A percentile compares a stretch with the other conserved stretches of the same genome.
These are phyloP conservation scores for Syngnathus acus DNA, from an alignment of 2,797 vertebrate genomes.

Conservation along the genomic window DNA sequence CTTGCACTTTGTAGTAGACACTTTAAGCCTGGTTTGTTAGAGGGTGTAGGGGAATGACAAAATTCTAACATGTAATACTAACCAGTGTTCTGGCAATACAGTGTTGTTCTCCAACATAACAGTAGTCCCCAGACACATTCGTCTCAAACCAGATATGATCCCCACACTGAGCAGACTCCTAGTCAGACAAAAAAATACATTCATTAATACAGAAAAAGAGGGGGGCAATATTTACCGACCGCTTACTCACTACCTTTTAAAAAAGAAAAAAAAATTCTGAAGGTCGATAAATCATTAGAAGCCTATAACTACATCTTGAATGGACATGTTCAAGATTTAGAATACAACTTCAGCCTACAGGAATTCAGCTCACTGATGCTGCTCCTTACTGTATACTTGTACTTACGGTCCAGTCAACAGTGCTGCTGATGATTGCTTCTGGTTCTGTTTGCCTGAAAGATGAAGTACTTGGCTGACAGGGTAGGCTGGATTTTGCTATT, in stretches of 20 bases:
- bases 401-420: constrained; percentile 94
- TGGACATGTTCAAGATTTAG: no score
- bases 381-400: no score
- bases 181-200: constrained; percentile 9
- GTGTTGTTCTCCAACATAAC: constrained; percentile 91
- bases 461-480: constrained; percentile 69
- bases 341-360: no score
- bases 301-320: no score
- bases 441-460: constrained; percentile 66
- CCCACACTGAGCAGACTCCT: constrained; percentile 85
- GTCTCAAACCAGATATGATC: constrained; percentile 96
- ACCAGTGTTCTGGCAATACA: constrained; percentile 89
- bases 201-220: neutral
- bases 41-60: neutral
- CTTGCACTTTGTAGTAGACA: no score
- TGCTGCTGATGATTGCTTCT: constrained; percentile 76
- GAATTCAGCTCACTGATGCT: no score
- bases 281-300: no score
- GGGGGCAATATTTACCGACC: no score
- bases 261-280: no score
- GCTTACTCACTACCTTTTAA: no score
- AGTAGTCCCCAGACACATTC: constrained; percentile 87
- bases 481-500: constrained; percentile 84
- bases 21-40: no score
- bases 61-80: constrained; percentile 35